These are phyloP conservation scores for Ficedula albicollis DNA, from an alignment of 2,797 vertebrate genomes.

Conservation along the genomic window DNA sequence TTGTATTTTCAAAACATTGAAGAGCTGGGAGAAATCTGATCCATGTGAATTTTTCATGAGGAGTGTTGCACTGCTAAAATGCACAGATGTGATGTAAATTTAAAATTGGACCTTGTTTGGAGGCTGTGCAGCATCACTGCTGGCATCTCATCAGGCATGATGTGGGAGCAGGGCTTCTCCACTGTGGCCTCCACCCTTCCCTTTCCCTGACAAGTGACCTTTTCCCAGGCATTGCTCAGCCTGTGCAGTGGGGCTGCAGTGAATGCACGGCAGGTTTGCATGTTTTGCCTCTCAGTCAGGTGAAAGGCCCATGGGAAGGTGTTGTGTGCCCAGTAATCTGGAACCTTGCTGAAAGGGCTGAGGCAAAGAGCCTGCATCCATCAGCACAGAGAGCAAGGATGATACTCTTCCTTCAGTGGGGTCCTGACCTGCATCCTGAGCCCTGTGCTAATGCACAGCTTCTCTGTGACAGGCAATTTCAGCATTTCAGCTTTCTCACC, in stretches of 20 bases:
- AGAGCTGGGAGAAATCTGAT: not conserved
- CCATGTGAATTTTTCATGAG: not conserved
- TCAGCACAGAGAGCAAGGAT: fast-evolving
- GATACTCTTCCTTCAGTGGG: fast-evolving
- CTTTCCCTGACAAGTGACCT: not conserved
- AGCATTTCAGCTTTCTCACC: not conserved
- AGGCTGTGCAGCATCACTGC: not conserved
- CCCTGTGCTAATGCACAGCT: not conserved
- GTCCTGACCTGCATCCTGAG: not conserved
- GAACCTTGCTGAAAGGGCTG: not conserved
- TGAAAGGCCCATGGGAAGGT: not conserved
- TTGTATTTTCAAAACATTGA: not conserved
- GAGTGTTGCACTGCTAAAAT: not conserved
- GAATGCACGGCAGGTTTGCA: fast-evolving
- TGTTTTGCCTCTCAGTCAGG: not conserved
- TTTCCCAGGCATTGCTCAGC: not conserved
- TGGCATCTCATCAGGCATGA: not conserved
- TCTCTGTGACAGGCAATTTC: not conserved
- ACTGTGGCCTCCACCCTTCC: not conserved
- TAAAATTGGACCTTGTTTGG: not conserved
- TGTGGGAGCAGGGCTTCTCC: not conserved
- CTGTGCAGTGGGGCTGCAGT: not conserved
- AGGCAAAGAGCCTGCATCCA: not conserved
- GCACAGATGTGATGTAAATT: not conserved
- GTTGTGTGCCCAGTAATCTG: not conserved